Base-by-base conservation (phyloP, 2,888 invertebrate genomes). In the Conops quadrifasciatus region DNA sequence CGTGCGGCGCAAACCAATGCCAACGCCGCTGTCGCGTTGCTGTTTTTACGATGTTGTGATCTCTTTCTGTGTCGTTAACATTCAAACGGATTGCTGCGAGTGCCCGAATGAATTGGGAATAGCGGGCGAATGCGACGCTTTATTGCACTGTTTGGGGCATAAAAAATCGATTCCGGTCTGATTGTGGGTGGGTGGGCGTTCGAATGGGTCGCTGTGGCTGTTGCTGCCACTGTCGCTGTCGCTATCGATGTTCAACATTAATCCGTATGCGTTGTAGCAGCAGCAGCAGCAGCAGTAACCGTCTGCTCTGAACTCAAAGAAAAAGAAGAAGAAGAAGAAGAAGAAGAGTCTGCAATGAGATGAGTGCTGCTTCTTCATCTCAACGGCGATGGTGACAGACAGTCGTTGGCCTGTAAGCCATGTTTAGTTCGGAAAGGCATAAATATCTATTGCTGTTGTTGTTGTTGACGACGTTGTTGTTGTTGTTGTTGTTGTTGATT, bases 41-140 rank as follows among this genome's bases (percentile, higher is more conserved):
- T 36, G 60, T 16, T 67, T 67, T 67, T 67, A 65, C 67, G 66
- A 56, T 70, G 64, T 67, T 70, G 71, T 71, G 73, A 68, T 71
- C 73, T 71, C 73, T 71, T 71, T 71, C 71, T 67, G 63, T 51
- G 72, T 67, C 72, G 70, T 72, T 73, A 67, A 56, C 71, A 56
- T 51, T 68, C 64, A 68, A 73, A 71, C 68, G 68, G 71, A 71
- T 71, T 58, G 68, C 63, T 16, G 43, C 43, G 71, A 67, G 71
- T 71, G 71, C 70, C 65, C 49, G 73, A 71, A 68, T 73, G 73
- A 73, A 70, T 73, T 70, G 73, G 71, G 68, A 70, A 67, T 67
- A 72, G 26, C 53, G 53, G 69, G 66, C 47, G 24, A 43, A 58
- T 58, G 67, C 67, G 58, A 16, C 67, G 67, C 45, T 67, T 67